Percentiles rank a stretch among this genome's conserved stretches.
Conservation (phyloP, 2,888 invertebrate species). For the Drosophila nr. perissopoda region DNA sequence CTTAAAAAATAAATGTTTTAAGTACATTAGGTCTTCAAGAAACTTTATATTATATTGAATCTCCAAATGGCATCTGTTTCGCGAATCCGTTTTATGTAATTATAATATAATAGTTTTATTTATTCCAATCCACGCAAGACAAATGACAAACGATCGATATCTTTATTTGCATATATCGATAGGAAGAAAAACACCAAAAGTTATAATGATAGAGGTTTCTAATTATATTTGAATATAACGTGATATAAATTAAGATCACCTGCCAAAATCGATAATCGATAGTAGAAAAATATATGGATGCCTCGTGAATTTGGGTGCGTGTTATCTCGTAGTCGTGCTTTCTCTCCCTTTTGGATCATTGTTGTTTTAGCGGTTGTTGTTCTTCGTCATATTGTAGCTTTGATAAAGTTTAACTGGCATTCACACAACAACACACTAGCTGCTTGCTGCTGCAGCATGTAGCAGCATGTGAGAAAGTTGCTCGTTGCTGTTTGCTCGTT, state of each 20-base stretch:
- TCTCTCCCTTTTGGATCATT: neutral
- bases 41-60: neutral
- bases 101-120: neutral
- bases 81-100: neutral
- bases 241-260: neutral
- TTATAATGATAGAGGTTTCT: neutral
- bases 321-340: neutral
- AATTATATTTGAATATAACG: neutral
- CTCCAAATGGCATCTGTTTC: neutral
- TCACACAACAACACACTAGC: conserved; percentile 42
- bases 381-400: conserved; percentile 47
- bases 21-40: neutral
- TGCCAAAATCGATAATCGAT: neutral
- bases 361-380: conserved; percentile 34
- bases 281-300: neutral
- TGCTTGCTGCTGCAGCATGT: conserved; percentile 48
- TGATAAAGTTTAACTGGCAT: conserved; percentile 79
- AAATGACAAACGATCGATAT: neutral
- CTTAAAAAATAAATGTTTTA: neutral
- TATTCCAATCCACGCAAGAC: neutral
- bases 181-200: neutral
- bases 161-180: neutral
- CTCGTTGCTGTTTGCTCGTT: conserved; percentile 34
- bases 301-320: neutral
- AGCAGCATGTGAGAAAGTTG: conserved; percentile 70